phyloP scores from a whole-genome alignment of 2,113 vertebrate genomes.

The Anolis carolinensis region DNA sequence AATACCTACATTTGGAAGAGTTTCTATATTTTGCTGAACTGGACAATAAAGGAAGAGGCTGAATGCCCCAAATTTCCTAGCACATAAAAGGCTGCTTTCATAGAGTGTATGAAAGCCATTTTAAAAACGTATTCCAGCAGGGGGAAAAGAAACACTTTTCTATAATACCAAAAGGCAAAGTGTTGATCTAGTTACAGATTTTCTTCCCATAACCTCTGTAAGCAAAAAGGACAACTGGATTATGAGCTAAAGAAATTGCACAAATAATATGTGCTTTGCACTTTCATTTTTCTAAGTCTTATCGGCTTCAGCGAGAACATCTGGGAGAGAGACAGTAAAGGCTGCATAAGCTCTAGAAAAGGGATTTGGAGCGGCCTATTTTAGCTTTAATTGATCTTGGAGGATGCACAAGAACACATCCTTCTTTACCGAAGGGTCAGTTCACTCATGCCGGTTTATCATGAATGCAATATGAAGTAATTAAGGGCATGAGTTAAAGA shows the following conservation, averaged over 20 bases:
- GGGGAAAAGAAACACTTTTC: conserved; percentile 7
- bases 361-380: neutral
- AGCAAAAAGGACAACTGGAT: conserved; percentile 27
- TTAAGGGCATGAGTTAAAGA: neutral
- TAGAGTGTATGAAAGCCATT: conserved; percentile 36
- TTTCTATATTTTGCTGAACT: conserved; percentile 54
- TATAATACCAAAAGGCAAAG: neutral
- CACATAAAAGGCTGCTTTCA: conserved; percentile 55
- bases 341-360: conserved; percentile 13
- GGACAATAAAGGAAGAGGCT: conserved; percentile 40
- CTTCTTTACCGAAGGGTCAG: neutral
- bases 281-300: conserved; percentile 29
- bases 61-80: conserved; percentile 42
- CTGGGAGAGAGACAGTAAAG: conserved; percentile 7
- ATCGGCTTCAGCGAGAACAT: conserved; percentile 13
- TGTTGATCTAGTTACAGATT: conserved; percentile 20
- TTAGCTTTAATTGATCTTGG: conserved; percentile 31
- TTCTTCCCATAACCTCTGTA: neutral
- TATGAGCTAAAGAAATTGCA: neutral
- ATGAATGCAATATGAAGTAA: neutral
- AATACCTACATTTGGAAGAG: conserved; percentile 29
- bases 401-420: neutral
- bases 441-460: neutral
- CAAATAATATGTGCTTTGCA: conserved; percentile 26
- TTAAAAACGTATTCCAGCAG: conserved; percentile 40